Evolutionary conservation across 2,113 vertebrate species (phyloP), one percentile per base, ranked within the genome.

Genomic region (Litocranius walleri): DNA sequence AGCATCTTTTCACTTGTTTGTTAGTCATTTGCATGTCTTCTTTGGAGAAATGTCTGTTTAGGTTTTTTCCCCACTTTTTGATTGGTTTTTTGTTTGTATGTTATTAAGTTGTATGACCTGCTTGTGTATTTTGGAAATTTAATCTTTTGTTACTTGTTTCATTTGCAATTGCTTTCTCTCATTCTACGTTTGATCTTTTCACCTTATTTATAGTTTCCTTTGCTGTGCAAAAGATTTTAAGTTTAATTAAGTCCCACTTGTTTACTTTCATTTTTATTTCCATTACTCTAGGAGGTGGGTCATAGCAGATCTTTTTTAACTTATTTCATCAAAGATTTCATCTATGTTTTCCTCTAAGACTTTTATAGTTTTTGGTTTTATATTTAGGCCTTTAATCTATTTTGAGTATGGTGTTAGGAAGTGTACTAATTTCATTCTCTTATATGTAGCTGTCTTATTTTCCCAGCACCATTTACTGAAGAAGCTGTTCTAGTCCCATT

Each of bases 1-100:
- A n/a, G 16, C 16, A 67, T 67, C 33, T 67, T 67, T 67, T 67
- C 62, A n/a, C 33, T n/a, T 64, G 9, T 64, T 33, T 67, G 33
- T 19, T n/a, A 67, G 62, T 4, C 62, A 67, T n/a, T 7, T n/a
- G 62, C 1, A 0, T n/a, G 33, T 19, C 33, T 19, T 67, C 62
- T n/a, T 67, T 67, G 62, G 62, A 67, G 8, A 67, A 67, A n/a
- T n/a, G 33, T 64, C 7, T 67, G 33, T 9, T 67, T 67, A 67
- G 3, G 2, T 67, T 19, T n/a, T n/a, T 9, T 1, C 7, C 15
- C 30, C 30, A 33, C 7, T 9, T n/a, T 64, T n/a, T n/a, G 33
- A 67, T n/a, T 19, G 2, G 16, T 67, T 67, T 16, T n/a, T 67
- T 67, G 7, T 67, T 67, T n/a, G 16, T 10, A 67, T 67, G 62